A percentile compares a stretch with the other conserved stretches of the same genome.
phyloP scores from a whole-genome alignment of 2,888 invertebrate species.

The Cremastinae sp. region DNA sequence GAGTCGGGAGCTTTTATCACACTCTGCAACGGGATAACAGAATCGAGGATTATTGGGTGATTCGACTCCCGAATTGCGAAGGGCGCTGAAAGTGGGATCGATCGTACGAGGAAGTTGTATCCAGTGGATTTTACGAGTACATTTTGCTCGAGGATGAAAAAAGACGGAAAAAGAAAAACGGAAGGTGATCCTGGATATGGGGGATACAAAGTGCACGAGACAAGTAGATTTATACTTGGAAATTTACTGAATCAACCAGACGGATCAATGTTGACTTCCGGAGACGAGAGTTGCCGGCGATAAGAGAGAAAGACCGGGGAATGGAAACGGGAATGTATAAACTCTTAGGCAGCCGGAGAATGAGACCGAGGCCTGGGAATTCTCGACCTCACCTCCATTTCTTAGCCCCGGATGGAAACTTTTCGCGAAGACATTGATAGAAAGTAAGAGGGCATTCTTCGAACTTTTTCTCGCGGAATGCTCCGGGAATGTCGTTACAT shows the following conservation, averaged over 20 bases:
- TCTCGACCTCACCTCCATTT: slow-evolving; percentile 15
- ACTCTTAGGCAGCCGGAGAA: slow-evolving; percentile 29
- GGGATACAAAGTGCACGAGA: neutral
- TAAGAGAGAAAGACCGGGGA: slow-evolving; percentile 32
- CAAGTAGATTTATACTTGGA: slow-evolving; percentile 30
- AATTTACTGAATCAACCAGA: slow-evolving; percentile 30
- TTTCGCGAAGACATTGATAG: slow-evolving; percentile 57
- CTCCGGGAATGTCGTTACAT: slow-evolving; percentile 47
- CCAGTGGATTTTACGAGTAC: slow-evolving; percentile 34
- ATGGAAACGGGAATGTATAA: slow-evolving; percentile 18
- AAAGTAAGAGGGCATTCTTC: slow-evolving; percentile 47
- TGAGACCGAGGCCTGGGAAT: slow-evolving; percentile 15
- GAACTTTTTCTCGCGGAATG: slow-evolving; percentile 13
- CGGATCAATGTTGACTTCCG: slow-evolving; percentile 42
- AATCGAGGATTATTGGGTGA: slow-evolving; percentile 66
- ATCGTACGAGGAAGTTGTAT: slow-evolving; percentile 22
- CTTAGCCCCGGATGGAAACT: slow-evolving; percentile 41
- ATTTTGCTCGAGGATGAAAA: neutral
- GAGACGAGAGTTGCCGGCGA: slow-evolving; percentile 17
- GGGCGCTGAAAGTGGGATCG: slow-evolving; percentile 25
- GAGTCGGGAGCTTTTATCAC: slow-evolving; percentile 64
- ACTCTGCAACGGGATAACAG: slow-evolving; percentile 66
- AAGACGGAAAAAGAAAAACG: neutral
- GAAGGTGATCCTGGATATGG: neutral
- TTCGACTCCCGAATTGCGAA: slow-evolving; percentile 23